phyloP scores from a whole-genome alignment of 2,797 vertebrate genomes.

The Potorous gilbertii region DNA sequence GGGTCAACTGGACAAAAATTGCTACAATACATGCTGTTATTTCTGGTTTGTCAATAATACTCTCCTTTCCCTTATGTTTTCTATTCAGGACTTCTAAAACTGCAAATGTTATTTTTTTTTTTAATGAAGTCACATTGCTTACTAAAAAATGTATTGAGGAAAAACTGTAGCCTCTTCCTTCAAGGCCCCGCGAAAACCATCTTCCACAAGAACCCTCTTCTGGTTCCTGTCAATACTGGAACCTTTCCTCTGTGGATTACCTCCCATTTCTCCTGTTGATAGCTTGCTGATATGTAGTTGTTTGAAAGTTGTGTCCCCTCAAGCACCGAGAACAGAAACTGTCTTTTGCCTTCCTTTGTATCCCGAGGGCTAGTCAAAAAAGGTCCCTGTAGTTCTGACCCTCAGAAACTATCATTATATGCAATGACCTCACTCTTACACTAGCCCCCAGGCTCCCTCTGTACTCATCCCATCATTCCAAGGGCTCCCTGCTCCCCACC shows the following conservation, averaged over 20 bases:
- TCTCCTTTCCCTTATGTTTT: not conserved
- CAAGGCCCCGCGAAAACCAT: not conserved
- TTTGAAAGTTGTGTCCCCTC: not conserved
- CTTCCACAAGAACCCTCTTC: not conserved
- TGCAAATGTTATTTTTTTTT: not conserved
- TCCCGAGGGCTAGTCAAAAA: not conserved
- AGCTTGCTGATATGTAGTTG: not conserved
- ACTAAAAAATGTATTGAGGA: not conserved
- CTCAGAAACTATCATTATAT: not conserved
- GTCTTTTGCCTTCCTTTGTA: not conserved
- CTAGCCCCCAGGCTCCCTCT: not conserved
- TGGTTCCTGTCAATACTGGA: not conserved
- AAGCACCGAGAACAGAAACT: not conserved
- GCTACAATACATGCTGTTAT: not conserved
- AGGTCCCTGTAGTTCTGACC: not conserved
- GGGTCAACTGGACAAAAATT: not conserved
- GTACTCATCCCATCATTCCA: not conserved
- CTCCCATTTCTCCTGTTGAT: not conserved
- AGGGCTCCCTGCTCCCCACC: slow-evolving; percentile 75
- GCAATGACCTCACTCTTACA: not conserved
- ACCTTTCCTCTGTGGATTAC: not conserved
- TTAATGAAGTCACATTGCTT: not conserved
- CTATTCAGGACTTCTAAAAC: not conserved
- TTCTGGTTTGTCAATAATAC: not conserved
- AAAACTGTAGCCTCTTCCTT: not conserved